These are phyloP conservation scores for Chelon auratus DNA, from an alignment of 2,797 vertebrate genomes.

Conservation along the genomic window DNA sequence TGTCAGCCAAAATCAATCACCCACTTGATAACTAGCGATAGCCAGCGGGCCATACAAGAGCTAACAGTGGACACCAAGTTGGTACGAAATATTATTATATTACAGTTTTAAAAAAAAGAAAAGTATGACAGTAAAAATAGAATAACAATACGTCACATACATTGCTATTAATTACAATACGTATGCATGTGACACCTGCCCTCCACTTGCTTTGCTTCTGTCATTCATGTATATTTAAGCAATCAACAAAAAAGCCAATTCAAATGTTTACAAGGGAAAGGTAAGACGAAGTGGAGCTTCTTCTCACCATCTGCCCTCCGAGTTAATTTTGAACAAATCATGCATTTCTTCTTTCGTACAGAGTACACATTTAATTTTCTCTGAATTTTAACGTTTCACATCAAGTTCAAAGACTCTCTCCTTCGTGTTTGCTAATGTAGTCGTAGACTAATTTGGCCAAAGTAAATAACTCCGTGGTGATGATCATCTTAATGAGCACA, in stretches of 20 bases:
- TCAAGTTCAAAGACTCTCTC: constrained; percentile 73
- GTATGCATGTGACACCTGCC: constrained; percentile 1
- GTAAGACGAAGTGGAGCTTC: constrained; percentile 45
- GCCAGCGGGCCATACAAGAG: constrained; percentile 35
- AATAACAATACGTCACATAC: neutral
- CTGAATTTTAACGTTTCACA: constrained; percentile 64
- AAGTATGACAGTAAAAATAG: neutral
- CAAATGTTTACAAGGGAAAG: constrained; percentile 49
- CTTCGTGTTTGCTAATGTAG: constrained; percentile 62
- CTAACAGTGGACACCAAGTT: constrained; percentile 39
- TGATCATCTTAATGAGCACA: constrained; percentile 78
- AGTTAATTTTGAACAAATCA: constrained; percentile 69
- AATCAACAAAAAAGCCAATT: constrained; percentile 44
- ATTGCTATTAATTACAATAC: neutral
- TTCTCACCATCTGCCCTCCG: constrained; percentile 51
- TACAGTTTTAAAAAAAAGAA: constrained; percentile 10
- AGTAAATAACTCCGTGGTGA: constrained; percentile 71
- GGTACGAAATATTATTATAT: constrained; percentile 38
- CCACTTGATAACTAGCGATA: constrained; percentile 64
- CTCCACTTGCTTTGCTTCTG: constrained; percentile 10
- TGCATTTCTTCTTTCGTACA: constrained; percentile 56
- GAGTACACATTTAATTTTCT: constrained; percentile 64
- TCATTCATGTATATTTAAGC: constrained; percentile 39
- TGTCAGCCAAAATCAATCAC: constrained; percentile 80
- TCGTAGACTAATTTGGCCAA: constrained; percentile 68